A percentile compares a stretch with the other conserved stretches of the same genome.
Evolutionary conservation across 2,797 vertebrate genomes (phyloP).

Genomic region (Pangasius larnaudii): DNA sequence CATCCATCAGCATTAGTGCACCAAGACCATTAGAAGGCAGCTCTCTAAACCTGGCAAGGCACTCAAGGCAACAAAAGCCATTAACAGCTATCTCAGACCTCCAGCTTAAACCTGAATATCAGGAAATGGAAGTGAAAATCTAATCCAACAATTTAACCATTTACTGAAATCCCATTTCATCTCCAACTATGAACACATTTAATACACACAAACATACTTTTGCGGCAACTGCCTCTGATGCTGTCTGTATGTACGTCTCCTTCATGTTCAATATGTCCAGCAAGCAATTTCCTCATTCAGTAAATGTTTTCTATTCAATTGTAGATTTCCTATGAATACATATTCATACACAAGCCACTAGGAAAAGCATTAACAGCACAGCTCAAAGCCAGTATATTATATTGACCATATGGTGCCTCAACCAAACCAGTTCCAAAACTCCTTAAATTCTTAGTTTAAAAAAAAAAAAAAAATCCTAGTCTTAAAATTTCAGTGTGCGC

Average conservation of each 20-base stretch:
- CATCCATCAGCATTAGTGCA: constrained; percentile 28
- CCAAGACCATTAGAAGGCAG: constrained; percentile 21
- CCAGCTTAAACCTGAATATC: constrained; percentile 10
- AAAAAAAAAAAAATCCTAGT: background rate
- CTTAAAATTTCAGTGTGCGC: background rate
- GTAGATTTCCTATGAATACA: background rate
- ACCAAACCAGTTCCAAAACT: background rate
- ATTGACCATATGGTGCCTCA: background rate
- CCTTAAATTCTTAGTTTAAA: background rate
- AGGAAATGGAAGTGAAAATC: background rate
- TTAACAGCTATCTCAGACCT: constrained; percentile 8
- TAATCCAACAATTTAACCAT: background rate
- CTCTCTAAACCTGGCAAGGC: constrained; percentile 1
- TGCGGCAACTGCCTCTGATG: background rate
- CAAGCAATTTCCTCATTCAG: background rate
- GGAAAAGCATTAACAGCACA: background rate
- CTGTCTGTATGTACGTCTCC: too few relatives aligned
- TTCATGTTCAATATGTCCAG: background rate
- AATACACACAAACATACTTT: background rate
- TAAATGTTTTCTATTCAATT: background rate
- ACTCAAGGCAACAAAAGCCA: constrained; percentile 27
- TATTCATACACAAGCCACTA: background rate
- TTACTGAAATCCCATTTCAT: constrained; percentile 10
- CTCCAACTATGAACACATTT: background rate
- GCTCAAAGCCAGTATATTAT: background rate